Conservation (phyloP, 2,113 vertebrate genomes). For the Periophthalmodon schlosseri region DNA sequence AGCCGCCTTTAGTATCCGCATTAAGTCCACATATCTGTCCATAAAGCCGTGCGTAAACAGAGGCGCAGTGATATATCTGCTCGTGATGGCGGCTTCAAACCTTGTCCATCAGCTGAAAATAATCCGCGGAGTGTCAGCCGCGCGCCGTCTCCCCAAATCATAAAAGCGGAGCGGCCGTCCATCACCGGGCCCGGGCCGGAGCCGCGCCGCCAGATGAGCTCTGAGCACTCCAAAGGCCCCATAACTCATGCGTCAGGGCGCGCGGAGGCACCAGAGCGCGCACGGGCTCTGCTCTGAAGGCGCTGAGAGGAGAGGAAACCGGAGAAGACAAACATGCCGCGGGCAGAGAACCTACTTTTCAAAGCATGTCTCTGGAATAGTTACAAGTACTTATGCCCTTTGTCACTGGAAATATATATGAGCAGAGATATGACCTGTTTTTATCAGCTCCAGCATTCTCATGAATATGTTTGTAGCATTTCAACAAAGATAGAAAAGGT, state of each 20-base stretch:
- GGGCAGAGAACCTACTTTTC: background rate
- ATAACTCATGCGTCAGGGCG: slow-evolving; percentile 31
- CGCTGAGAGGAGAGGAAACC: background rate
- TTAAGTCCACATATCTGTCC: background rate
- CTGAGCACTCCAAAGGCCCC: slow-evolving; percentile 33
- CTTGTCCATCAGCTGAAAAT: background rate
- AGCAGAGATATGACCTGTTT: background rate
- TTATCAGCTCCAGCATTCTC: no score
- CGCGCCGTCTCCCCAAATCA: slow-evolving; percentile 7
- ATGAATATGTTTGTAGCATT: no score
- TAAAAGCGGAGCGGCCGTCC: slow-evolving; percentile 18
- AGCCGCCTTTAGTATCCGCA: background rate
- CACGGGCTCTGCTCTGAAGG: background rate
- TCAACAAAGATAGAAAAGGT: no score
- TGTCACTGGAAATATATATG: background rate
- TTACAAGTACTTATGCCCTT: background rate
- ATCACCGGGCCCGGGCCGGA: slow-evolving; percentile 19
- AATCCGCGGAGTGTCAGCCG: background rate
- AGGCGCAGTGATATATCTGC: background rate
- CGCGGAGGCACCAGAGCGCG: background rate
- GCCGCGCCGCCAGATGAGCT: slow-evolving; percentile 14
- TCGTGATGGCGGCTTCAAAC: background rate
- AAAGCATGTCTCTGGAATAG: background rate
- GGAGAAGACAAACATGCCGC: background rate
- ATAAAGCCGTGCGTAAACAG: slow-evolving; percentile 12